Base-by-base conservation (phyloP, 2,888 invertebrate genomes). In the Pristionchus maxplancki region DNA sequence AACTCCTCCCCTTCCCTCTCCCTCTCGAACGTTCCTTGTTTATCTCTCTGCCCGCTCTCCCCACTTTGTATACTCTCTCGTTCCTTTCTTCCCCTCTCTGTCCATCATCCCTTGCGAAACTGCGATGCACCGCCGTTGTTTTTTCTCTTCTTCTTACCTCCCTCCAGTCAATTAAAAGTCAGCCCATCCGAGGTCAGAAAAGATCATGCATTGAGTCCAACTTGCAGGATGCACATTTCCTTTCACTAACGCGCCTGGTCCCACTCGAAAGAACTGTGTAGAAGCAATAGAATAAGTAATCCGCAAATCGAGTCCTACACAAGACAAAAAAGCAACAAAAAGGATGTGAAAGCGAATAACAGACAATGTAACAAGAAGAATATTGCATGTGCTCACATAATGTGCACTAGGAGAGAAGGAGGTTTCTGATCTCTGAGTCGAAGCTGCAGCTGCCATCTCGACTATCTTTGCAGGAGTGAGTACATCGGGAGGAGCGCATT, bases 41-140 rank as follows among this genome's bases (percentile, higher is more conserved):
- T 58, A 24, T 48, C 28, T 28, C 48, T 81, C 81, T 81, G 34
- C 20, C 67, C 53, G 5, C 82, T 83, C 82, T 31, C 82, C 53
- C 34, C 53, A 1, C 15, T 15, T 37, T 28, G n/a, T 31, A 24
- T 20, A 15, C 24, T 83, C 31, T 83, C 82, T 83, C 82, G 9
- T 11, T 5, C 34, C 82, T 28, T 37, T 37, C 34, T 15, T 50
- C 8, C 82, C 50, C 20, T 53, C 53, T 83, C 34, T 53, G 9
- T 31, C 82, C 50, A 24, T 81, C 81, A 0, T 48, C 40, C 44
- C n/a, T 78, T 78, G 78, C 78, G 78, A 78, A 78, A 83, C 78
- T n/a, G 58, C 58, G n/a, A 9, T 48, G 15, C 4, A 28, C 8
- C 53, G n/a, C 20, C 15, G 50, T 28, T 28, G 50, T 53, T 44